A percentile compares a stretch with the other conserved stretches of the same genome.
Evolutionary conservation across 2,888 invertebrate species (phyloP).

Genomic region (Oegoconia quadripuncta): DNA sequence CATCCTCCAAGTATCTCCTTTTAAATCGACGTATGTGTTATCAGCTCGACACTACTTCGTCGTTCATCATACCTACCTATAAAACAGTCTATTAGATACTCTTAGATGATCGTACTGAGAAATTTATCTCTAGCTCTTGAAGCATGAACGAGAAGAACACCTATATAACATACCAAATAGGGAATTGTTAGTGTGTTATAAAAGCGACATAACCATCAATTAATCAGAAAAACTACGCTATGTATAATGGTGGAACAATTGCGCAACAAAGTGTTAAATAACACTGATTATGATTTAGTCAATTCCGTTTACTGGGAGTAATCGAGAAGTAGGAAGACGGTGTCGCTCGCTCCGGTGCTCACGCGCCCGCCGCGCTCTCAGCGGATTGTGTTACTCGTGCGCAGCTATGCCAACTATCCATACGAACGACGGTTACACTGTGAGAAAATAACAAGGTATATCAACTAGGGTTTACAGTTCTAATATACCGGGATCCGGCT

Average conservation of each 20-base stretch:
- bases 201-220: not conserved
- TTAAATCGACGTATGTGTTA: too few relatives aligned
- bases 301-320: constrained; percentile 59
- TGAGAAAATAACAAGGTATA: constrained; percentile 37
- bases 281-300: constrained; percentile 53
- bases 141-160: too few relatives aligned
- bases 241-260: constrained; percentile 11
- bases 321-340: constrained; percentile 68
- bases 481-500: too few relatives aligned
- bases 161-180: too few relatives aligned
- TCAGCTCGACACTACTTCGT: too few relatives aligned
- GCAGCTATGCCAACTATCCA: constrained; percentile 20
- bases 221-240: not conserved
- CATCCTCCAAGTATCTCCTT: too few relatives aligned
- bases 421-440: constrained; percentile 21
- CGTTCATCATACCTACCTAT: too few relatives aligned
- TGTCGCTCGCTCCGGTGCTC: constrained; percentile 56
- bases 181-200: too few relatives aligned
- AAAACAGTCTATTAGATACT: too few relatives aligned
- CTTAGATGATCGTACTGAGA: too few relatives aligned
- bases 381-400: constrained; percentile 54
- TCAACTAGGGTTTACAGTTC: too few relatives aligned
- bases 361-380: constrained; percentile 55
- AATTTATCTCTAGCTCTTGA: too few relatives aligned
- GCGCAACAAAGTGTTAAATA: constrained; percentile 46